Conservation (phyloP, 2,888 invertebrate species). For the Drosophila macrospina region DNA sequence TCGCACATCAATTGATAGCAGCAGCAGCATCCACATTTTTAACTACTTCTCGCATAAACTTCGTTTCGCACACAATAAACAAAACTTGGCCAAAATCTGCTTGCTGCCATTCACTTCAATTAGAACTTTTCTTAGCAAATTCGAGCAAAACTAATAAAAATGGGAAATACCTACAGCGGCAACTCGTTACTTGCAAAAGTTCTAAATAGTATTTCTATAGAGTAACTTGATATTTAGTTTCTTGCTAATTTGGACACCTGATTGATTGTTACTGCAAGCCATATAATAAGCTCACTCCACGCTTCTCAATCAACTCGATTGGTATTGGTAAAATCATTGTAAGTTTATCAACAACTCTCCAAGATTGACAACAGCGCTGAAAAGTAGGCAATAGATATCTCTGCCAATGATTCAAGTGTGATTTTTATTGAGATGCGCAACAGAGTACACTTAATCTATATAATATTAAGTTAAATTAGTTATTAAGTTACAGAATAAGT, state of each 20-base stretch:
- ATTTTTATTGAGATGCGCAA: too few relatives aligned
- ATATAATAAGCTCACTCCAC: not conserved
- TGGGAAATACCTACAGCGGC: not conserved
- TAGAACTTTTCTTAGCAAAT: constrained; percentile 4
- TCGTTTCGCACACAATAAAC: constrained; percentile 15
- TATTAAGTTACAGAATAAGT: too few relatives aligned
- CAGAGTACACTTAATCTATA: too few relatives aligned
- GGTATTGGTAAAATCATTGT: not conserved
- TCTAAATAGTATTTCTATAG: not conserved
- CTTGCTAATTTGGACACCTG: constrained; percentile 4
- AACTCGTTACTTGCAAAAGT: not conserved
- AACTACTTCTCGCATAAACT: constrained; percentile 21
- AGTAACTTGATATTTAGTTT: not conserved
- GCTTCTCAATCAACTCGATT: not conserved
- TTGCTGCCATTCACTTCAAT: constrained; percentile 20
- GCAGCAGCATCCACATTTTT: not conserved
- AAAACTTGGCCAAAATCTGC: constrained; percentile 17
- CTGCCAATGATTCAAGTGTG: too few relatives aligned
- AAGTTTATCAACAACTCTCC: not conserved
- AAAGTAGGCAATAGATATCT: too few relatives aligned
- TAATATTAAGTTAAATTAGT: too few relatives aligned
- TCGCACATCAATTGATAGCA: constrained; percentile 6
- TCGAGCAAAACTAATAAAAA: not conserved
- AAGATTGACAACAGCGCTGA: too few relatives aligned
- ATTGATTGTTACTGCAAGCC: not conserved